Conservation (phyloP, 1,140 invertebrate species). For the Condylostylus longicornis region DNA sequence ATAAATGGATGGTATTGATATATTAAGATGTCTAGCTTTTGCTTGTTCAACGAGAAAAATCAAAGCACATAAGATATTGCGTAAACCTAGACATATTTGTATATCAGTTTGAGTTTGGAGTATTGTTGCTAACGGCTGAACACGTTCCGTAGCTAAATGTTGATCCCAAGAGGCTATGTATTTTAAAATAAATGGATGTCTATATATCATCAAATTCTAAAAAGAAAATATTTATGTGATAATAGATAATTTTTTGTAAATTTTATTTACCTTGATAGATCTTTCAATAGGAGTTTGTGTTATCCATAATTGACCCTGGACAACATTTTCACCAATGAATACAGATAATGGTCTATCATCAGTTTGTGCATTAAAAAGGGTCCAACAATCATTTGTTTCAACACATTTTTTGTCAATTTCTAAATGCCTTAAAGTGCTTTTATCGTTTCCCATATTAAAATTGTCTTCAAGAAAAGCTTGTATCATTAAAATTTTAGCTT, state of each 20-base stretch:
- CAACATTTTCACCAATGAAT: constrained; percentile 49
- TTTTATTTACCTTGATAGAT: constrained; percentile 47
- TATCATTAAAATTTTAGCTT: not conserved
- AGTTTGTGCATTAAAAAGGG: constrained; percentile 51
- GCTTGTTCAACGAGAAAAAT: constrained; percentile 65
- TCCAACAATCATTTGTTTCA: constrained; percentile 62
- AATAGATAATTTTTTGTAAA: not conserved
- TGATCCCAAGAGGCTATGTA: constrained; percentile 67
- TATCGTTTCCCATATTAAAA: constrained; percentile 53
- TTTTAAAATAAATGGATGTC: constrained; percentile 64
- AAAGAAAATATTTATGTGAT: constrained; percentile 19
- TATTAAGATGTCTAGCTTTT: constrained; percentile 62
- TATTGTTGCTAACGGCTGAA: constrained; percentile 49
- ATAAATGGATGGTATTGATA: constrained; percentile 63
- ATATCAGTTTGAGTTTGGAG: constrained; percentile 46
- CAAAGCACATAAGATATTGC: constrained; percentile 57
- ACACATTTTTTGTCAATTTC: constrained; percentile 57
- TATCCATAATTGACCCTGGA: constrained; percentile 44
- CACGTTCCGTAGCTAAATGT: constrained; percentile 60
- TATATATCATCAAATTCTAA: constrained; percentile 64
- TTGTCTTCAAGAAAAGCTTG: no score
- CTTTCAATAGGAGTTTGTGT: constrained; percentile 50
- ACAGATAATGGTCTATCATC: constrained; percentile 47
- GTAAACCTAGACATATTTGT: constrained; percentile 63
- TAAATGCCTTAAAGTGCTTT: constrained; percentile 50